A percentile compares a stretch with the other conserved stretches of the same genome.
phyloP scores from a whole-genome alignment of 1,140 invertebrate species.

The Lasioglossum baleicum region DNA sequence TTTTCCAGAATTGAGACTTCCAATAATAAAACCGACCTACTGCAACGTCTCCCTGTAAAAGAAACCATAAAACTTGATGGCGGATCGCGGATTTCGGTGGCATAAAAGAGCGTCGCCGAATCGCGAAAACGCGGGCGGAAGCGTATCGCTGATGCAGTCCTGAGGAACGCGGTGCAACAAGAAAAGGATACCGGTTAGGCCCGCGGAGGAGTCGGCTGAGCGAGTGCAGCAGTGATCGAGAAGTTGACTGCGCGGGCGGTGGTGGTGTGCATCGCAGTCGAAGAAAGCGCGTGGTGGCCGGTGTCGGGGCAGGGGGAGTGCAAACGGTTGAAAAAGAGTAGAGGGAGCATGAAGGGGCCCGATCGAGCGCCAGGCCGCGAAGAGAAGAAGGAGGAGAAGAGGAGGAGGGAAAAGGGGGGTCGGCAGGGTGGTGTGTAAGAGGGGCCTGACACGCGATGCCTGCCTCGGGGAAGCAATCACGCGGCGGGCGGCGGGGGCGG shows the following conservation, averaged over 20 bases:
- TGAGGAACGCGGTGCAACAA: neutral
- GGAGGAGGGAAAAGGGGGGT: neutral
- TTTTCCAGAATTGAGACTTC: too few relatives aligned
- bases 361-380: slow-evolving; percentile 41
- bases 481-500: slow-evolving; percentile 76
- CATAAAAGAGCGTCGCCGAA: too few relatives aligned
- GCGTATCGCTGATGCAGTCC: neutral
- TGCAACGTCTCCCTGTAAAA: too few relatives aligned
- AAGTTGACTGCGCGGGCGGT: slow-evolving; percentile 56
- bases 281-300: slow-evolving; percentile 48
- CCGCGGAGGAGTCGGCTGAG: neutral
- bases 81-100: too few relatives aligned
- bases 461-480: slow-evolving; percentile 77
- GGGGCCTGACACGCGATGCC: slow-evolving; percentile 79
- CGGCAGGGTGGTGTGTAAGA: slow-evolving; percentile 66
- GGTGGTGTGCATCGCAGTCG: slow-evolving; percentile 31
- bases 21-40: too few relatives aligned
- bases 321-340: slow-evolving; percentile 40
- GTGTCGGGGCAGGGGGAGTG: slow-evolving; percentile 6
- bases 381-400: neutral
- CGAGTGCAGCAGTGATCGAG: slow-evolving; percentile 18
- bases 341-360: slow-evolving; percentile 48
- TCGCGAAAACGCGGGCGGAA: neutral
- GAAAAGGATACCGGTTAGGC: neutral
- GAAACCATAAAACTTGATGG: too few relatives aligned